Evolutionary conservation across 2,888 invertebrate genomes (phyloP).

Genomic region (Aelia acuminata): DNA sequence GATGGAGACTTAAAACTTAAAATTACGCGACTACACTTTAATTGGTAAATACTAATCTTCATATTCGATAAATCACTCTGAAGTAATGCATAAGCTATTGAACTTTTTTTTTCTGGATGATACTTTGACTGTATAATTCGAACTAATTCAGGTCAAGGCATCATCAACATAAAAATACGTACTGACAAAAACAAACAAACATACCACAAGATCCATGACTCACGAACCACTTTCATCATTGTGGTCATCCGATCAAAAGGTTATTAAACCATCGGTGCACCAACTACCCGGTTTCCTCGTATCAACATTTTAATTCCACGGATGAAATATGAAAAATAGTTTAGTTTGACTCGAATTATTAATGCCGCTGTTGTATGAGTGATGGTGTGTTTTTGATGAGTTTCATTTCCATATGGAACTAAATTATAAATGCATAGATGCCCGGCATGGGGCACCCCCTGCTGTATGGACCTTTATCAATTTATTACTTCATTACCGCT

Average conservation of each 20-base stretch:
- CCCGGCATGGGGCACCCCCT: slow-evolving; percentile 49
- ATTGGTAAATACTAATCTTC: too few species aligned
- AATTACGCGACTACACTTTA: too few species aligned
- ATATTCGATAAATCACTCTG: too few species aligned
- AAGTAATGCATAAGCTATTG: too few species aligned
- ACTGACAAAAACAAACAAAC: neutral
- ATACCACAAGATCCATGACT: neutral
- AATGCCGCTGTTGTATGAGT: slow-evolving; percentile 51
- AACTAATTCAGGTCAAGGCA: neutral
- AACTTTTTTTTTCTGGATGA: too few species aligned
- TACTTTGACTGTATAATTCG: neutral
- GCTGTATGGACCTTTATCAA: slow-evolving; percentile 31
- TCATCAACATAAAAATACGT: neutral
- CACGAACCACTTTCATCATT: neutral
- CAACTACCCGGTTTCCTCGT: neutral
- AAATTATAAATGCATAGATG: slow-evolving; percentile 58
- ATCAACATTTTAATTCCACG: slow-evolving; percentile 7
- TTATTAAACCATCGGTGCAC: neutral
- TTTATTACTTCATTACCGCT: slow-evolving; percentile 41
- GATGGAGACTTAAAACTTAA: too few species aligned
- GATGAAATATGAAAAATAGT: slow-evolving; percentile 43
- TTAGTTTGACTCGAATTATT: slow-evolving; percentile 53
- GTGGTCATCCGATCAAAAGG: neutral
- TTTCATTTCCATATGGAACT: slow-evolving; percentile 59
- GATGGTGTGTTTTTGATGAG: slow-evolving; percentile 58